Conservation (phyloP, 2,113 vertebrate species). For the Entelurus aequoreus region DNA sequence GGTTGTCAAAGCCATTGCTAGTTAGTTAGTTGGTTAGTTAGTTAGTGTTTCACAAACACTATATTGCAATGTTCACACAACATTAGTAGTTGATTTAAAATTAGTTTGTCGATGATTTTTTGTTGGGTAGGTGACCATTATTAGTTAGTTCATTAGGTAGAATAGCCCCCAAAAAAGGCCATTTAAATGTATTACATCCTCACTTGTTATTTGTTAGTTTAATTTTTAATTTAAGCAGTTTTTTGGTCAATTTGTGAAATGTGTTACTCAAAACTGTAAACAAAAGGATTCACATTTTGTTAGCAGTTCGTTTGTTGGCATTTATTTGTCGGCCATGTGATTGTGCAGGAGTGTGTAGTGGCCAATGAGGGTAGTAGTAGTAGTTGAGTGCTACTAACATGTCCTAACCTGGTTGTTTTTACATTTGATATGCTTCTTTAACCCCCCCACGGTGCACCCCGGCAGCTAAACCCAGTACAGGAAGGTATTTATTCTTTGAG, state of each 20-base stretch:
- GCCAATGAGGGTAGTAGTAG: neutral
- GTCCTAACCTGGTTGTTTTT: no score
- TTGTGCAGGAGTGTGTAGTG: neutral
- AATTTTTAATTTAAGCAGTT: neutral
- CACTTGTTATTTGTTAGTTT: neutral
- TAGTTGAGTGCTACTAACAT: neutral
- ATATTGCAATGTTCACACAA: no score
- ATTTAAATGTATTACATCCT: no score
- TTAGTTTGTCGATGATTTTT: neutral
- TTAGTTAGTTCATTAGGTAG: neutral
- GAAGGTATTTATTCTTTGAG: neutral
- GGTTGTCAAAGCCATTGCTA: no score
- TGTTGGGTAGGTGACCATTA: neutral
- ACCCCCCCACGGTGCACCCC: slow-evolving; percentile 1
- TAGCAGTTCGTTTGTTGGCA: neutral
- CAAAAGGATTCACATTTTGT: no score
- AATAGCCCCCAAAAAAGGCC: no score
- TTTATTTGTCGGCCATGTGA: no score
- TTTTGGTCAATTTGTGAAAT: neutral
- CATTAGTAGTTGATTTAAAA: neutral
- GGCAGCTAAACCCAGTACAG: neutral
- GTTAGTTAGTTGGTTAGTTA: neutral
- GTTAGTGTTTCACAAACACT: neutral
- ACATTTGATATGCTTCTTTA: neutral
- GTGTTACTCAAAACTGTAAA: neutral